These are phyloP conservation scores for Lordiphosa stackelbergi DNA, from an alignment of 1,140 invertebrate species.

Conservation along the genomic window DNA sequence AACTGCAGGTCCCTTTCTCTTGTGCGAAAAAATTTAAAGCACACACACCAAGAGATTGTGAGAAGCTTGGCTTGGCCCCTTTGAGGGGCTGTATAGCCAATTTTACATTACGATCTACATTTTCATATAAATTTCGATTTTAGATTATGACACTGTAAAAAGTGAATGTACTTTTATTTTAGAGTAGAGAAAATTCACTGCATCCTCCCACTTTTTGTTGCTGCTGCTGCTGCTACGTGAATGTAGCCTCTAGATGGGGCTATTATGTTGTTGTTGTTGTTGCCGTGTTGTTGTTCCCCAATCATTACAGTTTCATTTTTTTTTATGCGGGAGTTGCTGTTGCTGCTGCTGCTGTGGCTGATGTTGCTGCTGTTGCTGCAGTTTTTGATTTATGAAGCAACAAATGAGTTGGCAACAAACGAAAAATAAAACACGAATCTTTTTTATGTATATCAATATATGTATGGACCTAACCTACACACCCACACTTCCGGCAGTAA, in stretches of 20 bases:
- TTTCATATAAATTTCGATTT: no score
- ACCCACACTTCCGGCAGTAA: conserved; percentile 74
- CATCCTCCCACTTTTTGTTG: conserved; percentile 76
- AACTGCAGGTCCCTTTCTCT: no score
- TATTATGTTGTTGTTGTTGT: conserved; percentile 64
- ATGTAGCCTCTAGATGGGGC: conserved; percentile 56
- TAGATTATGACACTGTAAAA: not conserved
- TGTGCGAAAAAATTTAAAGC: no score
- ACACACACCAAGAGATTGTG: no score
- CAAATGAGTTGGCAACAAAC: conserved; percentile 60
- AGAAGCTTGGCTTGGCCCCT: no score
- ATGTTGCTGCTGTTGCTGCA: conserved; percentile 38
- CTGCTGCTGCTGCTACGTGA: conserved; percentile 34
- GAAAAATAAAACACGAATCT: conserved; percentile 16
- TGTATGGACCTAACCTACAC: conserved; percentile 41
- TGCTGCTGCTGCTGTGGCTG: conserved; percentile 34
- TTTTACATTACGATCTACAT: no score
- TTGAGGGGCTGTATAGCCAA: no score
- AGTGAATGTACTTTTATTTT: not conserved
- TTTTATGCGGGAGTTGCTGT: conserved; percentile 66
- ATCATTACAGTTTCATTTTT: conserved; percentile 66
- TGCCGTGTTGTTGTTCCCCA: conserved; percentile 49
- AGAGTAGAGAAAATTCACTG: conserved; percentile 63
- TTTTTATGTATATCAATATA: conserved; percentile 46
- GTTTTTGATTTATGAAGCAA: conserved; percentile 69